Base-by-base conservation (phyloP, 2,113 vertebrate species). In the Vimba vimba region DNA sequence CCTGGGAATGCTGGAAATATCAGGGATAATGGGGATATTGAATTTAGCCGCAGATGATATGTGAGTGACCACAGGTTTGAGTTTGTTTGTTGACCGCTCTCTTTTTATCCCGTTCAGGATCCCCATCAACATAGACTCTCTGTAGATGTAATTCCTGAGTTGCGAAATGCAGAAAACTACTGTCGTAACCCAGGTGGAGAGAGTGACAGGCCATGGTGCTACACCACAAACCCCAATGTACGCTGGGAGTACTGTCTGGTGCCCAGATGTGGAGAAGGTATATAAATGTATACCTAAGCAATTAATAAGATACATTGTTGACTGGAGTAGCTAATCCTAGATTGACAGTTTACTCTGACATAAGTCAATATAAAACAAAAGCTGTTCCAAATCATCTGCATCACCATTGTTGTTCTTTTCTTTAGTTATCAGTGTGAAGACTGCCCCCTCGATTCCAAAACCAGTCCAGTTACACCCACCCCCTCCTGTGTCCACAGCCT, bases 171-270 rank as follows among this genome's bases (percentile, higher is more conserved):
- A 0, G 93, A 95, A n/a, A 97, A 96, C 92, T 92, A 94, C 88
- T 98, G 97, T 79, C 95, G 97, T 64, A 97, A 97, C 88, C 97
- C 97, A 0, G 97, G 96, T 52, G 97, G 96, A 83, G 95, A 96
- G 90, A 95, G 95, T 0, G 94, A 96, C 52, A 94, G 91, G 84
- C 97, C 97, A 8, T 98, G 97, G 97, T 98, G 97, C 86, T 97
- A 95, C 89, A 97, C 96, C 45, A 94, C 89, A 55, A 94, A 95
- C 85, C 93, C 94, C 9, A 93, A 93, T 0, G 91, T 97, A 69
- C 96, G 92, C 89, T 97, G 97, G 97, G 97, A 98, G 89, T 97
- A 97, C 87, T 98, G 97, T 83, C 91, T 88, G 0, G 93, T 98
- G 33, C 94, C 94, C 9, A 92, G 86, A 33, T 97, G 97, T 90